Evolutionary conservation across 2,888 invertebrate species (phyloP), one percentile per base, ranked within the genome.

Genomic region (Bombyx huttoni): DNA sequence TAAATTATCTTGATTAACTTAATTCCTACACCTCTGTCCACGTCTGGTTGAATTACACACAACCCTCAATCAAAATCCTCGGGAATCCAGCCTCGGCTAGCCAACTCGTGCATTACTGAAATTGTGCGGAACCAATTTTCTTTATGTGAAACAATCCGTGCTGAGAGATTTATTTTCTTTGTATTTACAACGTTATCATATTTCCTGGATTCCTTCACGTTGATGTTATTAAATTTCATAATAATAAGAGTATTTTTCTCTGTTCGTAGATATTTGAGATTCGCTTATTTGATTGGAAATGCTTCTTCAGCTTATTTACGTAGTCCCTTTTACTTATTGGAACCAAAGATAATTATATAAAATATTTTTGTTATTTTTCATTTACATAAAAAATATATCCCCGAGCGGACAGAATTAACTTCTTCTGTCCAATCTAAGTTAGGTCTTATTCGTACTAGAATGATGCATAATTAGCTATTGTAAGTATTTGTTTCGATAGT

Each of bases 101-200:
- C 76, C 79, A 81, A 82, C 71, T 76, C 75, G 68, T 81, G 79
- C 83, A 84, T 84, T 84, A 84, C 81, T 65, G 73, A 81, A 81
- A 84, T 84, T 84, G 84, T 79, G 78, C 67, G 67, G 71, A 79
- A 78, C 75, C 81, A 80, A 84, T 83, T 75, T 79, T 71, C 75
- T 83, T 81, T 80, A 81, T 79, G 73, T 71, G 73, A 73, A 73
- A 74, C 68, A 63, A 40, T 70, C 68, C 66, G 65, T 69, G 68
- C 66, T 63, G 58, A 56, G 61, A 68, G 70, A 78, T 78, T 76
- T 75, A 75, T 77, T 73, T 68, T 59, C 64, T 61, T 58, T 63
- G 63, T 70, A 70, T 60, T 67, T 68, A 67, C 70, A 69, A 64
- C 64, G 73, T 68, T 68, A 64, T 73, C 67, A 74, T 75, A 70